Base-by-base conservation (phyloP, 2,113 vertebrate species). In the Procavia capensis region DNA sequence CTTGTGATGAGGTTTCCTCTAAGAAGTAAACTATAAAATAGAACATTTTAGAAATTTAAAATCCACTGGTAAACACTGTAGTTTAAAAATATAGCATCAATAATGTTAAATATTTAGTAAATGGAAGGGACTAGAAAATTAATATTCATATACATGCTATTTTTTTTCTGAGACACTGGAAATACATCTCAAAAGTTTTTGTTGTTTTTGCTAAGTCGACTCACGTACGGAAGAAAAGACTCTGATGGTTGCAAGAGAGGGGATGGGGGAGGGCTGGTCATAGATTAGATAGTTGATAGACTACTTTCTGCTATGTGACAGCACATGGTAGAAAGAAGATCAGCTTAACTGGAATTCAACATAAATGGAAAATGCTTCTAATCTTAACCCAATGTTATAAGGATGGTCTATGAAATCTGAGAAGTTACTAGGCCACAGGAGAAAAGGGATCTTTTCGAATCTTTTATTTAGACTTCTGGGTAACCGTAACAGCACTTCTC, bases 1-100 rank as follows among this genome's bases (percentile, higher is more conserved):
- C 63, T 97, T 95, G 45, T 90, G 94, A 96, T 94, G 75, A 91
- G 50, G 61, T 93, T 96, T 89, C 82, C 96, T 97, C 66, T 96
- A 90, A 97, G 86, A 91, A 75, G 85, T 95, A 59, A 88, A 90
- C 43, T 47, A 93, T 85, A 80, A 81, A 94, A 57, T 27, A 74
- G n/a, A 92, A 8, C 36, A 82, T 72, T 90, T 90, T 87, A 81
- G 54, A 94, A 90, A 88, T 82, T 68, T 94, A 61, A 95, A 94
- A 87, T 84, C 59, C 5, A 90, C 54, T 45, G 5, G 29, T 86
- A 79, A 95, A 64, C 10, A 72, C 3, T 80, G 9, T 0, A 0
- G 20, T 91, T 97, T 90, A 84, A 87, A 95, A 91, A 57, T 81
- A 78, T 8, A 25, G n/a, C 74, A 50, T 82, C 39, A 87, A 11